These are phyloP conservation scores for Mesorhabditis spiculigera DNA, from an alignment of 2,888 invertebrate species.

Conservation along the genomic window DNA sequence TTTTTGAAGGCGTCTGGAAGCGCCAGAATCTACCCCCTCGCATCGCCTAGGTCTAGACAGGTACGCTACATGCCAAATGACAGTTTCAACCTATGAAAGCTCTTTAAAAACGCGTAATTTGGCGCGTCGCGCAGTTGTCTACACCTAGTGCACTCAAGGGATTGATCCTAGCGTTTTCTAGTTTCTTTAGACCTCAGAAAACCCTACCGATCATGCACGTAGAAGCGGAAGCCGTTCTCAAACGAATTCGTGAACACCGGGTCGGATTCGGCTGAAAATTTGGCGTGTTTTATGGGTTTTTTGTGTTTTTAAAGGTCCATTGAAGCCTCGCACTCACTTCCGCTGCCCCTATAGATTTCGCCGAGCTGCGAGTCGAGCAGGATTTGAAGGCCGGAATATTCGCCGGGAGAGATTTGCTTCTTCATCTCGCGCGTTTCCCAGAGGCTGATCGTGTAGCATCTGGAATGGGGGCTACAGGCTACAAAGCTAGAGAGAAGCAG, in stretches of 20 bases:
- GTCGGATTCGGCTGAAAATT: neutral
- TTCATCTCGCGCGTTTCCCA: neutral
- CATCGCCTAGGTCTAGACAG: too few relatives aligned
- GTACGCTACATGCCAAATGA: too few relatives aligned
- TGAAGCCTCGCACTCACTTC: slow-evolving; percentile 1
- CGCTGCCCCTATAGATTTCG: neutral
- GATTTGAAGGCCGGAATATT: slow-evolving; percentile 1
- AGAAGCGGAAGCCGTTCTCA: neutral
- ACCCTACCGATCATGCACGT: neutral
- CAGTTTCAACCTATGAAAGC: too few relatives aligned
- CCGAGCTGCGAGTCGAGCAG: neutral
- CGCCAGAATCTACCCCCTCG: too few relatives aligned
- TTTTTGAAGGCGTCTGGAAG: too few relatives aligned
- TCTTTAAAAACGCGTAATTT: too few relatives aligned
- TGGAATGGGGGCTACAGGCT: too few relatives aligned
- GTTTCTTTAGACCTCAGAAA: too few relatives aligned
- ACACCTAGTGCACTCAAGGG: too few relatives aligned
- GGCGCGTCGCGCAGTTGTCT: too few relatives aligned
- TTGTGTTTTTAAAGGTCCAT: neutral
- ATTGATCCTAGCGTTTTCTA: too few relatives aligned
- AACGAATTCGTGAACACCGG: neutral
- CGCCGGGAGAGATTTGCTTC: neutral
- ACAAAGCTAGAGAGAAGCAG: too few relatives aligned
- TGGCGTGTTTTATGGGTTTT: neutral
- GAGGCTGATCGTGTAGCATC: neutral